Evolutionary conservation across 2,113 vertebrate species (phyloP).

Genomic region (Petaurus breviceps): DNA sequence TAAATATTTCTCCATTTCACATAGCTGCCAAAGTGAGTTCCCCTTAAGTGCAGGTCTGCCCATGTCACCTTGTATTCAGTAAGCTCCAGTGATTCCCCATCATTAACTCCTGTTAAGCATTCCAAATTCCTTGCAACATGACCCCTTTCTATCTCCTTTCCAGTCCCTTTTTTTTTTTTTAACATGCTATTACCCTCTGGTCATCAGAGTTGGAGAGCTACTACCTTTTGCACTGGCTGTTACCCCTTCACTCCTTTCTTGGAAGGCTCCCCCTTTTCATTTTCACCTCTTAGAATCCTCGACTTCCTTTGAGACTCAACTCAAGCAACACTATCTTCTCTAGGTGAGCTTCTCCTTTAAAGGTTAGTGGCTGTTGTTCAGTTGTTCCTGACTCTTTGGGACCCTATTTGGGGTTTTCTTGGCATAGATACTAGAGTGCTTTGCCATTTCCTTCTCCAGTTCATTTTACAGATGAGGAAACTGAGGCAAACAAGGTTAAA

Average conservation of each 20-base stretch:
- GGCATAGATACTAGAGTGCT: not conserved
- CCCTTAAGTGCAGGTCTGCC: not conserved
- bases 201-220: not conserved
- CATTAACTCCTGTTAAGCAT: not conserved
- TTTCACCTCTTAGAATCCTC: not conserved
- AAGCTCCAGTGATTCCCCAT: not conserved
- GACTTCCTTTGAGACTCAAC: not conserved
- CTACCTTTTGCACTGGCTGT: not conserved
- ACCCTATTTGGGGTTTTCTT: not conserved
- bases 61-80: not conserved
- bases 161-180: no score
- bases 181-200: not conserved
- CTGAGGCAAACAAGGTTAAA: not conserved
- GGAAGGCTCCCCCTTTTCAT: not conserved
- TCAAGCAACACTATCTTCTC: not conserved
- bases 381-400: no score
- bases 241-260: not conserved
- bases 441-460: not conserved
- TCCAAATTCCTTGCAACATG: not conserved
- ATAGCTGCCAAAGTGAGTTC: no score
- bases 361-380: no score
- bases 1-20: not conserved
- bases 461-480: not conserved
- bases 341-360: not conserved
- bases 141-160: not conserved